Evolutionary conservation across 2,888 invertebrate genomes (phyloP), one percentile per base, ranked within the genome.

Genomic region (Tethea ocularis): DNA sequence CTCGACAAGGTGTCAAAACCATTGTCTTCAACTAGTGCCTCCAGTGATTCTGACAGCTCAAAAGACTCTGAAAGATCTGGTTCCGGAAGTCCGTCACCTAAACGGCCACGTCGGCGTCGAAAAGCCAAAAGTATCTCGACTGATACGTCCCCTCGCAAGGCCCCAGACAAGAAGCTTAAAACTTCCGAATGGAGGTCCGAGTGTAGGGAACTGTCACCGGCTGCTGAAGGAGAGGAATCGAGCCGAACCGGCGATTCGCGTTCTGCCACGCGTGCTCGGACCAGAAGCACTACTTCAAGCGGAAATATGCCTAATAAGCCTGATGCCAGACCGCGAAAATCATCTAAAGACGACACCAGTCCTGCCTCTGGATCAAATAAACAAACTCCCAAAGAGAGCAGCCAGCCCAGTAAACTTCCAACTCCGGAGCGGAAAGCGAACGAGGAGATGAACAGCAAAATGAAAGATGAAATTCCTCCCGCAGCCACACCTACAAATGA

Each of bases 111-210:
- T 20, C 78, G 92, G 66, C 84, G 89, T 57, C 78, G 92, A 72
- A 91, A 89, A 76, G 83, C 80, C 58, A 88, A 89, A 73, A 89
- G 88, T 69, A 64, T 80, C 63, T 88, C 91, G 57, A 82, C 74
- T 57, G 90, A 90, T 80, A 74, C 81, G 65, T 82, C 87, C 82
- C 85, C 86, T 68, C 94, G 94, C 88, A 95, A 95, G 94, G 94
- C 95, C 94, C 95, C 95, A 86, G 95, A 95, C 91, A 96, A 95
- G 96, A 96, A 96, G 95, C 95, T 95, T 95, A 96, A 96, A 96
- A 95, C 95, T 95, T 95, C 96, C 95, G 96, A 96, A 94, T 95
- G 95, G 95, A 94, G 94, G 94, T 94, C 95, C 94, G 95, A 95
- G 94, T 94, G 93, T 89, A 93, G 95, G 94, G 94, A 94, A 94